Base-by-base conservation (phyloP, 2,888 invertebrate genomes). In the Coleophora deauratella region DNA sequence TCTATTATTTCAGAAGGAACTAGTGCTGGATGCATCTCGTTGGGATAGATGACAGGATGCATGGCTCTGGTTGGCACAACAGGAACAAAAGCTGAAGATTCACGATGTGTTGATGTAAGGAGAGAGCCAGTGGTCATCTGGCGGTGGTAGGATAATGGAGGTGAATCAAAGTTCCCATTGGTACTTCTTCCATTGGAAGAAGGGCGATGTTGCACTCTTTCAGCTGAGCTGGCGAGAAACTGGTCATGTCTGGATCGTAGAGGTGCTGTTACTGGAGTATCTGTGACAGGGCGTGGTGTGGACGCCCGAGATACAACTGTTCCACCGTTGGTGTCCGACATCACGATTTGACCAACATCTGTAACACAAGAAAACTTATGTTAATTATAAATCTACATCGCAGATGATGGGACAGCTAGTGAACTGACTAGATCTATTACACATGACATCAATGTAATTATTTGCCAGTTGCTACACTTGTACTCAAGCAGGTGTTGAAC, bases 1-100 rank as follows among this genome's bases (percentile, higher is more conserved):
- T 87, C 88, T 37, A 88, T 81, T 38, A 86, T 86, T 62, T 90
- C 90, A 10, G 88, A 74, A 3, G 87, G 87, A 51, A 90, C 87
- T 21, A 93, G 59, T 10, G 89, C 87, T 30, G 93, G 90, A 57
- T 91, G 91, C 71, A 91, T 89, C 56, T 91, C 91, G 36, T 90
- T 88, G 0, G 91, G 88, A 58, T 92, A 93, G 27, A 93, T 87
- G 13, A 91, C 90, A 21, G 92, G 88, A 49, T 93, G 92, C 59
- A 94, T 88, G 43, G 88, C 88, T 57, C 94, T 87, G 34, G 93
- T 91, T 9, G 95, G 95, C 43, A 95, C 91, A 40, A 95, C 95
- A 28, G 95, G 95, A 39, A 95, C 94, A 72, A 95, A 95, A 1
- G 95, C 95, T 10, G 94, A 95, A 8, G 92, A 89, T 75, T 94